Conservation (phyloP, 2,113 vertebrate genomes). For the Clarias batrachus region DNA sequence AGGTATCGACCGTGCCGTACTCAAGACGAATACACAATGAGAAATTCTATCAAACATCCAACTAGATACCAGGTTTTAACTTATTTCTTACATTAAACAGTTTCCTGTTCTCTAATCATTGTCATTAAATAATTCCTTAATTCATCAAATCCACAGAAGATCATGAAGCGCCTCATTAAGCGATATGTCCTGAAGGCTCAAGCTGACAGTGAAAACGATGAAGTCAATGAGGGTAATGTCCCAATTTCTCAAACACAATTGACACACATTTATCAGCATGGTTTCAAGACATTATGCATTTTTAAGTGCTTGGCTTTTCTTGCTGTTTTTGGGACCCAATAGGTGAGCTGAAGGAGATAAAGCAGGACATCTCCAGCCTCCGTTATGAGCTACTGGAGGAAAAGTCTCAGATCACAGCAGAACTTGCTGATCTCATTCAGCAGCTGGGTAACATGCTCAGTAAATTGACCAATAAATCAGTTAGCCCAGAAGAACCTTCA, state of each 20-base stretch:
- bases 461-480: constrained; percentile 42
- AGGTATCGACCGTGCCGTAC: constrained; percentile 38
- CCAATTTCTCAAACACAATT: background rate
- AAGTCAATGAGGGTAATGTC: constrained; percentile 51
- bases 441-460: constrained; percentile 84
- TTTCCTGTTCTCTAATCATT: background rate
- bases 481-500: constrained; percentile 16
- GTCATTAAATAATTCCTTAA: background rate
- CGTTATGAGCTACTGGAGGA: constrained; percentile 85
- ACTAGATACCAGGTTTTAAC: constrained; percentile 54
- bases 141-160: constrained; percentile 39
- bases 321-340: constrained; percentile 28
- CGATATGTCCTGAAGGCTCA: constrained; percentile 56
- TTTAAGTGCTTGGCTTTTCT: background rate
- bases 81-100: background rate
- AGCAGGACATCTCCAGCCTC: constrained; percentile 86
- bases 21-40: constrained; percentile 38
- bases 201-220: constrained; percentile 54
- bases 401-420: constrained; percentile 78
- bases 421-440: constrained; percentile 81
- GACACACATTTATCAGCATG: background rate
- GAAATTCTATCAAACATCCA: constrained; percentile 53
- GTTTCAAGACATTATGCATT: background rate
- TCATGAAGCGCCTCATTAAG: constrained; percentile 59
- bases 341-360: constrained; percentile 78